These are phyloP conservation scores for Elymnias hypermnestra DNA, from an alignment of 1,140 invertebrate species.

Conservation along the genomic window DNA sequence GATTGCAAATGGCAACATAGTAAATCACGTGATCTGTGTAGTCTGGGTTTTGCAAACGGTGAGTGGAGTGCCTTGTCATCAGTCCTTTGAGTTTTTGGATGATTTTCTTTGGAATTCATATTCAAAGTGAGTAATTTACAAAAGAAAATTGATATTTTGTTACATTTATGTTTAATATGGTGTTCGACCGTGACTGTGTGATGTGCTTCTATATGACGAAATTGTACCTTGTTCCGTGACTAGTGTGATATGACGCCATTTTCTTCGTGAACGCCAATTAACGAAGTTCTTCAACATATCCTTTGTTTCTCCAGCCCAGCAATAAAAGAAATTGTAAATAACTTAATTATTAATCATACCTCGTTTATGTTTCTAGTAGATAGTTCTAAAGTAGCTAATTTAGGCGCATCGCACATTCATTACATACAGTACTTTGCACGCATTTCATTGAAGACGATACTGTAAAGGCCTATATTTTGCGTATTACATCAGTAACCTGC, in stretches of 20 bases:
- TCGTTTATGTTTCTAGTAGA: slow-evolving; percentile 1
- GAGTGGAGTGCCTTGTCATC: slow-evolving; percentile 77
- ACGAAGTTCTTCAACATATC: slow-evolving; percentile 64
- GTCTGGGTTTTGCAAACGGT: slow-evolving; percentile 75
- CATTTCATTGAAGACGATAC: slow-evolving; percentile 58
- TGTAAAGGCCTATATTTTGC: slow-evolving; percentile 35
- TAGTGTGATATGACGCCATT: slow-evolving; percentile 76
- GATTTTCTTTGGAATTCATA: slow-evolving; percentile 75
- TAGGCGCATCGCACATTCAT: slow-evolving; percentile 14
- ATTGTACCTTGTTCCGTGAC: slow-evolving; percentile 73
- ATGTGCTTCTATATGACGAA: slow-evolving; percentile 64
- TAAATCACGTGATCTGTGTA: slow-evolving; percentile 73
- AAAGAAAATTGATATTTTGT: slow-evolving; percentile 49
- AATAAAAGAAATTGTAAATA: slow-evolving; percentile 5
- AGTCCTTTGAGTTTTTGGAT: slow-evolving; percentile 74
- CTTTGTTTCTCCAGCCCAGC: slow-evolving; percentile 31
- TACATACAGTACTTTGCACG: slow-evolving; percentile 38
- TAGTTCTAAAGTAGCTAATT: neutral
- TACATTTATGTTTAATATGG: slow-evolving; percentile 44
- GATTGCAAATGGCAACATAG: slow-evolving; percentile 31
- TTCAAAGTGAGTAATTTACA: slow-evolving; percentile 72
- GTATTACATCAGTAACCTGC: slow-evolving; percentile 18
- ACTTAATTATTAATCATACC: neutral
- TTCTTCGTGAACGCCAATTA: slow-evolving; percentile 76
- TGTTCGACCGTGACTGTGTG: slow-evolving; percentile 52